Evolutionary conservation across 2,113 vertebrate species (phyloP), one percentile per base, ranked within the genome.

Genomic region (Trichomycterus rosablanca): DNA sequence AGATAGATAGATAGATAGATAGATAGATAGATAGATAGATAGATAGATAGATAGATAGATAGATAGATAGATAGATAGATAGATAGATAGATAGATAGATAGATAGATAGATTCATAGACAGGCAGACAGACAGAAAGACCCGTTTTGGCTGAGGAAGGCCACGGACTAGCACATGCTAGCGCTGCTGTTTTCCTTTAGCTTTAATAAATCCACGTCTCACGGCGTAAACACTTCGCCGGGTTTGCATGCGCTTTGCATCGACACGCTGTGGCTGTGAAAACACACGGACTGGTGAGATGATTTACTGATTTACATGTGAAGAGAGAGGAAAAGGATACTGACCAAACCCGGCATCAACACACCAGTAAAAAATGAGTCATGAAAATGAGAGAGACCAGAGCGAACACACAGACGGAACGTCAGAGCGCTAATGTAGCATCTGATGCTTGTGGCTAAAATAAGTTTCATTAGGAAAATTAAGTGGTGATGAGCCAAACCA

Each of bases 301-400:
- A 24, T 66, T 61, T 62, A 42, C 51, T 4, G 18, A 24, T 66
- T 61, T 62, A 42, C 51, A 56, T 54, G 9, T 46, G 10, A 8
- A 23, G 39, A 23, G 39, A 46, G 2, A 7, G 7, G 28, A 30
- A 59, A 30, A 56, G 50, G 32, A 61, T 28, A 60, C 50, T 49
- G 57, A 56, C 46, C 39, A 32, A 15, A 61, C 16, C n/a, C 20
- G 52, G 43, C 23, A 26, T 34, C 16, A 52, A 28, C 34, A 52
- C 48, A 19, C 30, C 26, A 28, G 51, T 50, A 0, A 8, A 18
- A 42, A 30, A 30, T 30, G 3, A 30, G 26, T n/a, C n/a, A n/a
- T n/a, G 26, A 30, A 30, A 30, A 32, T 23, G 19, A 23, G 6
- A 35, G 14, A 23, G 14, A n/a, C 39, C 50, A 30, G 26, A 14